These are phyloP conservation scores for Sympetrum striolatum DNA, from an alignment of 2,888 invertebrate genomes.

Conservation along the genomic window DNA sequence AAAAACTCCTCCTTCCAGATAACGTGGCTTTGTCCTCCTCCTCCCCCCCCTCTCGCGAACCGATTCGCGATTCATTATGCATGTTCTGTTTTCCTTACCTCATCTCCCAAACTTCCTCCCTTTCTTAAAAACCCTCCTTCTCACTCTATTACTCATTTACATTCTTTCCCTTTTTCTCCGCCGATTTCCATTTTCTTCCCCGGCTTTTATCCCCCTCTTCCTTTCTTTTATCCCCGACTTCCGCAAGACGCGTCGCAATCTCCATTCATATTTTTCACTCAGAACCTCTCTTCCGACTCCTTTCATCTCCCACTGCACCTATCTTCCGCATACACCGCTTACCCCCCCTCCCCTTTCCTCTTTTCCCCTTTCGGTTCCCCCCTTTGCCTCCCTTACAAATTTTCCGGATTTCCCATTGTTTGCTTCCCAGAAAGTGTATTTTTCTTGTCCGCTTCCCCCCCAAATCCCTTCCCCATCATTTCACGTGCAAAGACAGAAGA, in stretches of 20 bases:
- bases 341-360: neutral
- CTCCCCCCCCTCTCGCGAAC: neutral
- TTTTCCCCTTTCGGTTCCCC: neutral
- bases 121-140: neutral
- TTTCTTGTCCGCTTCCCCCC: neutral
- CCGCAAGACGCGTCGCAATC: neutral
- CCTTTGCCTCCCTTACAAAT: neutral
- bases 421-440: constrained; percentile 8
- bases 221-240: neutral
- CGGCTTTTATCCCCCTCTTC: neutral
- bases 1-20: neutral
- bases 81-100: neutral
- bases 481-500: neutral
- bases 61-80: constrained; percentile 24
- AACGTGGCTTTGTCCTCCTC: neutral
- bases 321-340: neutral
- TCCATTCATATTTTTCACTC: constrained; percentile 18
- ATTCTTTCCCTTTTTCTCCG: neutral
- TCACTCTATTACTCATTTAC: neutral
- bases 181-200: neutral
- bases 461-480: neutral
- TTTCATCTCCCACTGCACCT: neutral
- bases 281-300: neutral
- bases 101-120: neutral
- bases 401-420: constrained; percentile 33